Conservation (phyloP, 2,797 vertebrate species). For the Smutsia gigantea region DNA sequence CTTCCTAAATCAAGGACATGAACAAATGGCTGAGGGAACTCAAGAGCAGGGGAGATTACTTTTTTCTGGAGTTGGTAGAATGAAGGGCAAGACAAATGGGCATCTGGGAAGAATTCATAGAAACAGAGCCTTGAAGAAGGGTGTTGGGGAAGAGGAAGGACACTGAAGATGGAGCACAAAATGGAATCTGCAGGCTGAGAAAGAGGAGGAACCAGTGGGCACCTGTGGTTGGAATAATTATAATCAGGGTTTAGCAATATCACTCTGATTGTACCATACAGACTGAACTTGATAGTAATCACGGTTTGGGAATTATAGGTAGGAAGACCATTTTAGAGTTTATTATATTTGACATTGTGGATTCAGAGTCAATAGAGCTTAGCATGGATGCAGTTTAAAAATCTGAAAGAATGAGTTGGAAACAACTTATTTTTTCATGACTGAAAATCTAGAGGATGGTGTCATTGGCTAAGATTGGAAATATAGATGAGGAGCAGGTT, state of each 20-base stretch:
- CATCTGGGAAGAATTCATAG: neutral
- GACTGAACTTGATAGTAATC: neutral
- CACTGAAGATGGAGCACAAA: neutral
- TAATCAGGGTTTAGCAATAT: neutral
- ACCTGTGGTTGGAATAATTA: neutral
- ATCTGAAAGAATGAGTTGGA: neutral
- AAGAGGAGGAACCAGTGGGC: neutral
- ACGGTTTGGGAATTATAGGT: neutral
- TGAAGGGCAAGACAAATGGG: neutral
- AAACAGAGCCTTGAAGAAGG: neutral
- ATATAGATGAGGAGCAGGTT: neutral
- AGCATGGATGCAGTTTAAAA: neutral
- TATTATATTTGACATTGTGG: neutral
- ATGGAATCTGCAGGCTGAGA: neutral
- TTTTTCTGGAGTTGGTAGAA: neutral
- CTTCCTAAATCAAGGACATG: neutral
- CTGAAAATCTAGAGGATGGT: neutral
- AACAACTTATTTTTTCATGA: neutral
- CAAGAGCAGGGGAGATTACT: neutral
- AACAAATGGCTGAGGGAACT: neutral
- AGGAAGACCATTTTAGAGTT: neutral
- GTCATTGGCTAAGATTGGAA: neutral
- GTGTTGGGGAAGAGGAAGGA: neutral
- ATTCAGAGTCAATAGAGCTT: neutral
- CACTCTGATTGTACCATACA: neutral